phyloP scores from a whole-genome alignment of 2,113 vertebrate genomes.

The Hyla sarda region DNA sequence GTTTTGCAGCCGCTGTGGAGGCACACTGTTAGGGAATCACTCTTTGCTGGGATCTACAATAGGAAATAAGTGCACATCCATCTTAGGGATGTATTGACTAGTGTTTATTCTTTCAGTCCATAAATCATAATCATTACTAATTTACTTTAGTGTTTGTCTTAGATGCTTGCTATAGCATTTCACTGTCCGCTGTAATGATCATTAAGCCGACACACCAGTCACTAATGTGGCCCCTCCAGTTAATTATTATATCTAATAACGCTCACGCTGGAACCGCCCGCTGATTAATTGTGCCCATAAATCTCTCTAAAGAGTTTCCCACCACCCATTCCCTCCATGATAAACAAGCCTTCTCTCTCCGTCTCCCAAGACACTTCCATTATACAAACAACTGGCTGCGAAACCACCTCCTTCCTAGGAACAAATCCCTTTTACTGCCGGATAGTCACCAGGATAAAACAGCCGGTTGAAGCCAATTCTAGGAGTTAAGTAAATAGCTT shows the following conservation, averaged over 20 bases:
- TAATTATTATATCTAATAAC: constrained; percentile 71
- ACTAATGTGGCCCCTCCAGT: constrained; percentile 63
- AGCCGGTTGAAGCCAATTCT: constrained; percentile 35
- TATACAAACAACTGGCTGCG: constrained; percentile 50
- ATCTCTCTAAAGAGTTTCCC: constrained; percentile 72
- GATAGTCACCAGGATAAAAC: not conserved
- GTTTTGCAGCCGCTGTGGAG: no score
- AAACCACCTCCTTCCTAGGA: constrained; percentile 12
- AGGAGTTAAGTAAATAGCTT: constrained; percentile 11
- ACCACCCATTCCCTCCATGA: constrained; percentile 73
- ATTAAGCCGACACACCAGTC: constrained; percentile 62
- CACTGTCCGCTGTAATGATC: constrained; percentile 59
- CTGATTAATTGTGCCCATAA: constrained; percentile 72
- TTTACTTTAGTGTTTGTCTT: constrained; percentile 61
- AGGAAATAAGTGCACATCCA: not conserved
- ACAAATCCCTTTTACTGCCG: not conserved
- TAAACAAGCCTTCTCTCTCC: constrained; percentile 68
- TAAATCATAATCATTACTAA: constrained; percentile 59
- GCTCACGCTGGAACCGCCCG: constrained; percentile 63
- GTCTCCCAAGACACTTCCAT: constrained; percentile 66
- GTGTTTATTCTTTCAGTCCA: constrained; percentile 15
- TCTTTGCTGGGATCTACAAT: not conserved
- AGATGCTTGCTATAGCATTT: constrained; percentile 60
- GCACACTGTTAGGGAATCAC: no score
- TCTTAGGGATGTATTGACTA: constrained; percentile 10